phyloP scores from a whole-genome alignment of 2,113 vertebrate species.

The Corvus moneduloides region DNA sequence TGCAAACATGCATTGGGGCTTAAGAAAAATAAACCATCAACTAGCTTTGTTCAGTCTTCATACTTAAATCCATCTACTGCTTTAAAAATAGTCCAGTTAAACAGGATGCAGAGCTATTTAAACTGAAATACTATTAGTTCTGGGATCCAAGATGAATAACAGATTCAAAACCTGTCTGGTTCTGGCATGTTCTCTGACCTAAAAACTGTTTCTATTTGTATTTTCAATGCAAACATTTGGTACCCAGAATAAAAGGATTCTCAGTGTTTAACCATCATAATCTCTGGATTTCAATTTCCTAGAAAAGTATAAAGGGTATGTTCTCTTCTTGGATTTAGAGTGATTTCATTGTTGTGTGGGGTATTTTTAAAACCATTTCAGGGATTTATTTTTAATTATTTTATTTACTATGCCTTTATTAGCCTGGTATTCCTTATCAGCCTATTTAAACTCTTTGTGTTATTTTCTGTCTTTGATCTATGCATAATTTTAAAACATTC shows the following conservation, averaged over 20 bases:
- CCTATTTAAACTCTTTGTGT: background rate
- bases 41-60: background rate
- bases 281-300: constrained; percentile 27
- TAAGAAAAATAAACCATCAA: background rate
- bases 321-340: background rate
- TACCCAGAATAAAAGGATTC: background rate
- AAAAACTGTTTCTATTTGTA: background rate
- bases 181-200: background rate
- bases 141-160: background rate
- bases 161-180: background rate
- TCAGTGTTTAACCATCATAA: background rate
- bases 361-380: background rate
- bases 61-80: background rate
- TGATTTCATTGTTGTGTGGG: background rate
- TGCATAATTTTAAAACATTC: background rate
- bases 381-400: background rate
- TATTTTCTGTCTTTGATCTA: background rate
- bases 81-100: background rate
- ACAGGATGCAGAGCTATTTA: background rate
- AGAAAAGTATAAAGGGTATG: fast-evolving
- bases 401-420: constrained; percentile 12
- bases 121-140: background rate
- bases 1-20: fast-evolving
- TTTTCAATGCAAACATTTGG: constrained; percentile 15
- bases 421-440: background rate